Conservation (phyloP, 2,113 vertebrate species). For the Rattus norvegicus region GRCr8 NC_086019.1:86384001-86384500, state of each 20-base stretch:
- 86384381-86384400: not conserved
- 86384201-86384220: not conserved
- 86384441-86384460: not conserved
- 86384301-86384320: not conserved
- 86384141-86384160: not conserved
- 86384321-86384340: not conserved
- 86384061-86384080: not conserved
- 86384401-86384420: not conserved
- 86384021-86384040: not conserved
- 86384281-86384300: not conserved
- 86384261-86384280: not conserved
- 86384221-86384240: not conserved
- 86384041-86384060: not conserved
- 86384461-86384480: not conserved
- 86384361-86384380: not conserved
- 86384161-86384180: not conserved
- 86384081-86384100: not conserved
- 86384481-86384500: not conserved
- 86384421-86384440: not conserved
- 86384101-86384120: not conserved
- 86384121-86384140: not conserved
- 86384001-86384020: not conserved
- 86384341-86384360: not conserved
- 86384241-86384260: not conserved
- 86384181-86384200: not conserved